phyloP scores from a whole-genome alignment of 2,797 vertebrate genomes.

The Eidolon dupreanum region DNA sequence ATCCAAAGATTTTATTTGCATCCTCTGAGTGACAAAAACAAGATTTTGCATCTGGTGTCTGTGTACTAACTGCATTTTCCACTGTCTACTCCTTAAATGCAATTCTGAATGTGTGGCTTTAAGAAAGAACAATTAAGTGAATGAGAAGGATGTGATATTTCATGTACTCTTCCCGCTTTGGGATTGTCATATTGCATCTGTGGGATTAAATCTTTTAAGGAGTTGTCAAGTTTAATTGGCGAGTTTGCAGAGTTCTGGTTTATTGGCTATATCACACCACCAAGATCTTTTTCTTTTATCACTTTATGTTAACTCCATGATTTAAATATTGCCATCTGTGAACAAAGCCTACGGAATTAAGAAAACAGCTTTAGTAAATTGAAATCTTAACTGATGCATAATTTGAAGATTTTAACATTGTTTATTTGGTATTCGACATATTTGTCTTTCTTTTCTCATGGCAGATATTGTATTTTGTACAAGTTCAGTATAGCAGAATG shows the following conservation, averaged over 20 bases:
- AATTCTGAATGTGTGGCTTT: background rate
- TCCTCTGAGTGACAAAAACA: slow-evolving; percentile 32
- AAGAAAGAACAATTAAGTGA: slow-evolving; percentile 51
- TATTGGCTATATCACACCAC: slow-evolving; percentile 77
- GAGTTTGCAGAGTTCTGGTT: slow-evolving; percentile 79
- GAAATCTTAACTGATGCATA: slow-evolving; percentile 56
- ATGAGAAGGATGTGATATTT: slow-evolving; percentile 37
- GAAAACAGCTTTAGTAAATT: slow-evolving; percentile 61
- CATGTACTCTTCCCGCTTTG: slow-evolving; percentile 31
- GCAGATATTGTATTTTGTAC: background rate
- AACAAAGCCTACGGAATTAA: slow-evolving; percentile 73
- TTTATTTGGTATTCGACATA: background rate
- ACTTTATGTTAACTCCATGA: slow-evolving; percentile 72
- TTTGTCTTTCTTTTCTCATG: background rate
- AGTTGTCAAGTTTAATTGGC: slow-evolving; percentile 84
- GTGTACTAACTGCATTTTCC: background rate
- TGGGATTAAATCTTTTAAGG: slow-evolving; percentile 76
- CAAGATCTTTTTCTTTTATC: slow-evolving; percentile 77
- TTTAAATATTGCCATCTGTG: slow-evolving; percentile 83
- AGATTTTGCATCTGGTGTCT: slow-evolving; percentile 7
- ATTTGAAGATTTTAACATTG: background rate
- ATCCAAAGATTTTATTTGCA: slow-evolving; percentile 44
- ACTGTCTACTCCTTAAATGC: slow-evolving; percentile 21
- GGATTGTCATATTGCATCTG: slow-evolving; percentile 73
- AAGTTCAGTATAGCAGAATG: background rate